Percentiles rank a stretch among this genome's conserved stretches.
Conservation (phyloP, 2,888 invertebrate species). For the Pinctada fucata region DNA sequence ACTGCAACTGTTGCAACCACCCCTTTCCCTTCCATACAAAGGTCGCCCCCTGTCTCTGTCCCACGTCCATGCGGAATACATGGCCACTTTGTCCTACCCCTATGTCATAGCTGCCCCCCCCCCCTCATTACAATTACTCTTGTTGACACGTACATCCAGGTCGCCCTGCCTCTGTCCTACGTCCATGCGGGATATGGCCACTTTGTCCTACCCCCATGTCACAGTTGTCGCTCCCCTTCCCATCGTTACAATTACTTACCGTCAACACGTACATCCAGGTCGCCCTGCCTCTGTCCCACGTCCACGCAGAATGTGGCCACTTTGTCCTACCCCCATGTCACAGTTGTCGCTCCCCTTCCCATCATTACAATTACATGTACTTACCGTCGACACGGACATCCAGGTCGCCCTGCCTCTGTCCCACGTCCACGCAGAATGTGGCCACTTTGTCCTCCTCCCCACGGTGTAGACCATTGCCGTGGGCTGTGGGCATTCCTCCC, state of each 20-base stretch:
- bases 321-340: slow-evolving; percentile 76
- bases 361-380: too few relatives aligned
- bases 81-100: slow-evolving; percentile 78
- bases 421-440: slow-evolving; percentile 79
- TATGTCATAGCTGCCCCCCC: too few relatives aligned
- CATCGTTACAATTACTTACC: too few relatives aligned
- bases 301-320: slow-evolving; percentile 80
- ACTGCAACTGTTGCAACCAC: too few relatives aligned
- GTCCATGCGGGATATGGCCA: slow-evolving; percentile 80
- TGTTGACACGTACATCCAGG: slow-evolving; percentile 79
- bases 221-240: too few relatives aligned
- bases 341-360: too few relatives aligned
- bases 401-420: slow-evolving; percentile 79
- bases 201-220: slow-evolving; percentile 76
- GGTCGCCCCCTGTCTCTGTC: slow-evolving; percentile 78
- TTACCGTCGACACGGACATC: slow-evolving; percentile 78
- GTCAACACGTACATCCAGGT: slow-evolving; percentile 79
- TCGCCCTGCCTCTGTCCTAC: slow-evolving; percentile 78
- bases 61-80: slow-evolving; percentile 80
- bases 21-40: too few relatives aligned
- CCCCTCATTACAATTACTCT: too few relatives aligned
- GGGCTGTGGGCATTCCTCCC: slow-evolving; percentile 81
- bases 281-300: slow-evolving; percentile 78
- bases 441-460: slow-evolving; percentile 78
- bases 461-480: slow-evolving; percentile 80